These are phyloP conservation scores for Halcyon badia DNA, from an alignment of 2,797 vertebrate genomes.

Conservation along the genomic window DNA sequence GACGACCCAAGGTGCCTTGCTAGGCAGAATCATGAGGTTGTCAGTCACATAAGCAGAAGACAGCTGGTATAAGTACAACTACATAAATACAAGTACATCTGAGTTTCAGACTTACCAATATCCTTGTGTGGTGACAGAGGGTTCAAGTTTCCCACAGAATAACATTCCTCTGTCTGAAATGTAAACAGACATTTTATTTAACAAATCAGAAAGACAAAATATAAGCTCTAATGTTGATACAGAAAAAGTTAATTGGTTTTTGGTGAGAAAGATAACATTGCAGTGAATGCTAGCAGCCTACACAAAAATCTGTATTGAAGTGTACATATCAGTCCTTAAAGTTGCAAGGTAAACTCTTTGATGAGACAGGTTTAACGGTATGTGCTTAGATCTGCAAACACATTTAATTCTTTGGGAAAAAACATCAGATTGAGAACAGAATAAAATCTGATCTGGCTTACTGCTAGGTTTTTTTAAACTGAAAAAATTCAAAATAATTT, in stretches of 20 bases:
- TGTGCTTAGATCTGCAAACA: not conserved
- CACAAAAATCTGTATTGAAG: not conserved
- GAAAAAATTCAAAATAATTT: not conserved
- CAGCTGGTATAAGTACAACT: not conserved
- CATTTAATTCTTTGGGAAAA: not conserved
- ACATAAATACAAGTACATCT: not conserved
- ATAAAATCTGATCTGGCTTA: not conserved
- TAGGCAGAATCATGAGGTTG: not conserved
- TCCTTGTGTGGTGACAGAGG: slow-evolving; percentile 73
- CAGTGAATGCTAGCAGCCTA: not conserved
- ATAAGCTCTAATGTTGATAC: not conserved
- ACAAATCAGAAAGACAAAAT: slow-evolving; percentile 10
- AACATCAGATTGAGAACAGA: not conserved
- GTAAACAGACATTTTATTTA: slow-evolving; percentile 40
- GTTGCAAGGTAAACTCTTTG: not conserved
- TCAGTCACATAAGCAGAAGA: not conserved
- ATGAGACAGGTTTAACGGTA: not conserved
- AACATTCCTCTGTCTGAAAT: slow-evolving; percentile 77
- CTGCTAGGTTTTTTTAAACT: not conserved
- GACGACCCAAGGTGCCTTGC: not conserved
- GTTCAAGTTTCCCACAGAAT: slow-evolving; percentile 67
- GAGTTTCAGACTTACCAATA: slow-evolving; percentile 78
- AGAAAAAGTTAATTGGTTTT: not conserved
- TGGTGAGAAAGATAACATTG: not conserved
- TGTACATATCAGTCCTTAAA: not conserved